Evolutionary conservation across 2,888 invertebrate species (phyloP), one percentile per base, ranked within the genome.

Genomic region (Lydus trimaculatus): DNA sequence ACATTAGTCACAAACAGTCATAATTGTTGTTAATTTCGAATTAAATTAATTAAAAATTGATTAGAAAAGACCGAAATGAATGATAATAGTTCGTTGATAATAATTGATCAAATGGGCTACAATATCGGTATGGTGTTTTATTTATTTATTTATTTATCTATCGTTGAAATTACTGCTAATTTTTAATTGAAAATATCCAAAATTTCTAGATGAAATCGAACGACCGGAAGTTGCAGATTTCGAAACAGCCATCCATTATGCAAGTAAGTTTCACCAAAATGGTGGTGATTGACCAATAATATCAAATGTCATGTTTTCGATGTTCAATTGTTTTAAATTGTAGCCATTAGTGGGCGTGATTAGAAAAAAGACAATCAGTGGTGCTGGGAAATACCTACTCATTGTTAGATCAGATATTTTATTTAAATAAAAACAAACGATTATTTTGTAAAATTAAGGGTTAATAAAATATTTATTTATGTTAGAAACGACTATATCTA

Each of bases 201-300:
- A 87, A 87, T 86, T 87, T 87, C 87, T 87, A 87, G 84, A 86
- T 74, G 78, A 86, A 85, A 82, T 86, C 86, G 82, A 85, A 85
- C 79, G 78, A 64, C 82, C 87, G 73, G 87, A 87, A 83, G 84
- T 87, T 39, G 89, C 88, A 79, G 89, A 89, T 85, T 89, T 89
- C 84, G 89, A 89, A 84, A 89, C 89, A 1, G 89, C 89, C 63
- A 87, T 89, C 72, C 86, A 88, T 75, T 87, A 88, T 77, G 88
- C 89, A 76, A 87, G 89, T 89, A 76, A 87, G 87, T 43, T 43
- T 43, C n/a, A n/a, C n/a, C n/a, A n/a, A n/a, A n/a, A n/a, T n/a
- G n/a, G n/a, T n/a, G n/a, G n/a, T n/a, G n/a, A n/a, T n/a, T n/a
- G n/a, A n/a, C n/a, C n/a, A n/a, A n/a, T n/a, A n/a, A n/a, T n/a